Evolutionary conservation across 92 coral and sea anemone species (phyloP).

Genomic region (Epizoanthus fatuus): DNA sequence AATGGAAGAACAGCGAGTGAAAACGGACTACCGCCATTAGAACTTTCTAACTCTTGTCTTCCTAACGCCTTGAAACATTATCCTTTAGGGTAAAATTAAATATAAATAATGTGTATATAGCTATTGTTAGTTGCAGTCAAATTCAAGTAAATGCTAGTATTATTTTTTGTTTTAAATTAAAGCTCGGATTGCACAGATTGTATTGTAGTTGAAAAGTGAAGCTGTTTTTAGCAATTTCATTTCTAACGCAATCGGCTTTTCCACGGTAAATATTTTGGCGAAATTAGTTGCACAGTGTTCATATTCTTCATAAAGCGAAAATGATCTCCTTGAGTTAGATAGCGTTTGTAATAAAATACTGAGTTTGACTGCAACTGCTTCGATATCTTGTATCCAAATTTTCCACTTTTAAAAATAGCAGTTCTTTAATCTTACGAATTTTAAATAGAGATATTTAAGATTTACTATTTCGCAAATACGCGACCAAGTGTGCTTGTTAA

Average conservation of each 20-base stretch:
- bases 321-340: too few species aligned
- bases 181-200: neutral
- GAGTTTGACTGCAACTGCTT: too few species aligned
- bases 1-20: slow-evolving; percentile 13
- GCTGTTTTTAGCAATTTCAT: neutral
- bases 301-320: too few species aligned
- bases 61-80: slow-evolving; percentile 21
- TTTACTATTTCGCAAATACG: too few species aligned
- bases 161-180: neutral
- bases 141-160: neutral
- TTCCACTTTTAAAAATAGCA: too few species aligned
- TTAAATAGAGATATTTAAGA: too few species aligned
- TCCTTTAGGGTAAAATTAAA: slow-evolving; percentile 3
- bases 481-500: too few species aligned
- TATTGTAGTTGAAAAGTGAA: neutral
- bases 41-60: neutral
- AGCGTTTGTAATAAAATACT: too few species aligned
- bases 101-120: neutral
- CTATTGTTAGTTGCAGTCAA: neutral
- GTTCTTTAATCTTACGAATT: too few species aligned
- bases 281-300: too few species aligned
- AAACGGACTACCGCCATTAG: neutral
- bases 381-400: too few species aligned
- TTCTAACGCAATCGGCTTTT: neutral
- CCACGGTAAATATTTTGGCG: neutral